phyloP scores from a whole-genome alignment of 2,888 invertebrate genomes.

The Dolichomitus sp. region DNA sequence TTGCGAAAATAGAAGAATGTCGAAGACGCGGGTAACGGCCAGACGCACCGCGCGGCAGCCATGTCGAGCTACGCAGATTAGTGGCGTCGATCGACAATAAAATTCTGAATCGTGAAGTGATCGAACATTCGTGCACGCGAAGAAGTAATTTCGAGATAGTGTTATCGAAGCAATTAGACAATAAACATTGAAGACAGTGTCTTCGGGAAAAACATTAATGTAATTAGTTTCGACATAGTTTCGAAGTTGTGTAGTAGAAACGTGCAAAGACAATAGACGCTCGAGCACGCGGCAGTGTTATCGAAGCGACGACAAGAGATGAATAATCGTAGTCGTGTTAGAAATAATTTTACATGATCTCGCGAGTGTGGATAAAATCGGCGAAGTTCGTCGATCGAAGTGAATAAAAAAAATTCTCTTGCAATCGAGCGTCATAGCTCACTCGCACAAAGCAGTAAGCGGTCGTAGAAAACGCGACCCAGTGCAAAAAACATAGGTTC shows the following conservation, averaged over 20 bases:
- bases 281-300: not conserved
- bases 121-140: conserved; percentile 8
- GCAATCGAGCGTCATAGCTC: conserved; percentile 14
- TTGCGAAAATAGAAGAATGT: not conserved
- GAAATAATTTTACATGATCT: not conserved
- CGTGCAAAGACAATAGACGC: not conserved
- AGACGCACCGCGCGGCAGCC: conserved; percentile 11
- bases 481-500: too few species aligned
- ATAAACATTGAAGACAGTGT: not conserved
- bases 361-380: not conserved
- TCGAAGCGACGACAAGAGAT: not conserved
- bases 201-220: too few species aligned
- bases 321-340: conserved; percentile 11
- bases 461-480: too few species aligned
- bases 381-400: conserved; percentile 6
- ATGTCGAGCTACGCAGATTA: conserved; percentile 18
- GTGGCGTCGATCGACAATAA: conserved; percentile 20
- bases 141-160: conserved; percentile 7
- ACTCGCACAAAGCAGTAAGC: conserved; percentile 1
- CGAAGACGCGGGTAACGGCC: not conserved
- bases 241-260: too few species aligned
- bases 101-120: not conserved
- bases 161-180: not conserved
- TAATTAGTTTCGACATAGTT: too few species aligned
- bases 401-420: conserved; percentile 13